Base-by-base conservation (phyloP, 2,888 invertebrate genomes). In the Thumatha senex region DNA sequence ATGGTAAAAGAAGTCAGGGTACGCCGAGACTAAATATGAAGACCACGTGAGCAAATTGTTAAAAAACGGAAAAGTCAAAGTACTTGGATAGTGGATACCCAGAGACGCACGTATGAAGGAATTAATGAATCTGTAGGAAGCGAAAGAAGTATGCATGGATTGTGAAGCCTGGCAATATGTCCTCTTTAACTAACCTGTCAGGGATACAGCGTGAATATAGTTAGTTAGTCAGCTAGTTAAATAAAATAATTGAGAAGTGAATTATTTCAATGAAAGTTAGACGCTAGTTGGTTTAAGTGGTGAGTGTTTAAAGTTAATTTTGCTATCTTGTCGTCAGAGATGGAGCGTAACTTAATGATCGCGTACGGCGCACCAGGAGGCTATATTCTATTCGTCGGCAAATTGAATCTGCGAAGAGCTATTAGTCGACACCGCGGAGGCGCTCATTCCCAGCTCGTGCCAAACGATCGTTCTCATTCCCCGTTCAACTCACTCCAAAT, bases 341-440 rank as follows among this genome's bases (percentile, higher is more conserved):
- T 77, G 80, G 76, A 78, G 80, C 74, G 82, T 85, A 85, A 86
- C 81, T 85, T 86, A 88, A 88, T 89, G 84, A 88, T 86, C 79
- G 80, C 80, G 79, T 80, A 81, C 78, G 80, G 82, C 81, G 82
- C 80, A 76, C 78, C 68, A 80, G 82, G 83, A 83, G 83, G 81
- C 78, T 85, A 82, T 83, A 81, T 80, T 85, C 86, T 85, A 85
- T 89, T 84, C 81, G 83, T 78, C 74, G 76, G 81, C 80, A 89
- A 89, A 89, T 89, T 89, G 85, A 89, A 89, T 89, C 84, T 86
- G 84, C 77, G 83, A 86, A 82, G 84, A 86, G 86, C 88, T 87
- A 89, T 89, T 88, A 89, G 86, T 82, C 77, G 81, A 82, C 84
- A 86, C 86, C 84, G 76, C 85, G 82, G 80, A 76, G 72, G 71